phyloP scores from a whole-genome alignment of 2,113 vertebrate species.

The Psettodes erumei region DNA sequence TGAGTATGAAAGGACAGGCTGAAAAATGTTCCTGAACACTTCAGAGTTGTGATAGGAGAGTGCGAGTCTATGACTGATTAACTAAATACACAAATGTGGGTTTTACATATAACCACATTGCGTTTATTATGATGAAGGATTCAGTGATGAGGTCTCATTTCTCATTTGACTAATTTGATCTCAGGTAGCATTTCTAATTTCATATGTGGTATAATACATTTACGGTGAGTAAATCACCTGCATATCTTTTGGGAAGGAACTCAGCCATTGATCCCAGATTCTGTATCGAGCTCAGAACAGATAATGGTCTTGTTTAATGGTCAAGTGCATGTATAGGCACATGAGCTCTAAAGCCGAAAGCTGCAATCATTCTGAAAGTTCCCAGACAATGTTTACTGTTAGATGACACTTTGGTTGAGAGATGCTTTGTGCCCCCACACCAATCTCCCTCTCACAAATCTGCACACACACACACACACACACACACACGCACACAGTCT shows the following conservation, averaged over 20 bases:
- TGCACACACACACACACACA: not conserved
- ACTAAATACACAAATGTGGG: too few relatives aligned
- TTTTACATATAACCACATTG: too few relatives aligned
- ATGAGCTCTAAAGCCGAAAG: not conserved
- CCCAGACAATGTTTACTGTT: constrained; percentile 1
- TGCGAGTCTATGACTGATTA: too few relatives aligned
- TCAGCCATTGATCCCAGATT: constrained; percentile 1
- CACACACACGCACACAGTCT: constrained; percentile 14
- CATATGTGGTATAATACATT: not conserved
- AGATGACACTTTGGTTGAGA: constrained; percentile 4
- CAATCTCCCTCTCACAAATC: constrained; percentile 15
- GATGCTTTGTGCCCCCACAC: constrained; percentile 14
- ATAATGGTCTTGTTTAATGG: not conserved
- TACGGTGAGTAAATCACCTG: not conserved
- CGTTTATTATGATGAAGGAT: not conserved
- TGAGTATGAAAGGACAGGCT: not conserved
- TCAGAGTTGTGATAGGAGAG: not conserved
- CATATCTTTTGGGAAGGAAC: not conserved
- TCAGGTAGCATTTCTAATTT: not conserved
- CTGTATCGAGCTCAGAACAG: not conserved
- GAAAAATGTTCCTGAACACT: not conserved
- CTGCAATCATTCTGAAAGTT: constrained; percentile 9
- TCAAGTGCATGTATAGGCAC: not conserved
- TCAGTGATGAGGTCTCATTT: not conserved
- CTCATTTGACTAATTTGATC: too few relatives aligned